Percentiles rank a stretch among this genome's conserved stretches.
Conservation (phyloP, 2,888 invertebrate genomes). For the Coenonympha arcania region DNA sequence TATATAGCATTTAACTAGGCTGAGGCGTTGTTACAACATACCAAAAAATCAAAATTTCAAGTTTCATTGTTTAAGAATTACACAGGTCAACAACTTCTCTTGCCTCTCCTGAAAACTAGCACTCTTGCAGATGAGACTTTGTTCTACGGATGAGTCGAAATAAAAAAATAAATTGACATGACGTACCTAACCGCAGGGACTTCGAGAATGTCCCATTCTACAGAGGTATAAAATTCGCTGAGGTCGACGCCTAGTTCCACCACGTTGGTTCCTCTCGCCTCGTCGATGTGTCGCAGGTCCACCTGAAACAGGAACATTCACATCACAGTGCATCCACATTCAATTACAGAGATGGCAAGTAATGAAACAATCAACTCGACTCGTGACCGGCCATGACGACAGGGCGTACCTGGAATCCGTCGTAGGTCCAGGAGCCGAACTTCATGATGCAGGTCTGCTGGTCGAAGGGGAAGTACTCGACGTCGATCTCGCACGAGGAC, state of each 20-base stretch:
- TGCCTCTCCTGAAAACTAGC: not conserved
- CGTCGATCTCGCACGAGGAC: conserved; percentile 92
- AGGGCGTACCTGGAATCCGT: conserved; percentile 87
- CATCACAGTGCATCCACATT: not conserved
- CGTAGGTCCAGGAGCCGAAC: conserved; percentile 96
- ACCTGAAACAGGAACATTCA: conserved; percentile 74
- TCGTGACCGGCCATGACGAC: too few species aligned
- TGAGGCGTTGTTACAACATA: not conserved
- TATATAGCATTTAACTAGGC: not conserved
- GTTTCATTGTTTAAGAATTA: not conserved
- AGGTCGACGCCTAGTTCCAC: conserved; percentile 96
- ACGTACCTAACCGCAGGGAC: conserved; percentile 91
- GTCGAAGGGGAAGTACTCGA: conserved; percentile 94
- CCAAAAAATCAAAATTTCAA: too few species aligned
- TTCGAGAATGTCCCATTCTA: conserved; percentile 99
- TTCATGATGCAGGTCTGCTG: conserved; percentile 95
- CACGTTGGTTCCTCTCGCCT: conserved; percentile 88
- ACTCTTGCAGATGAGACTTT: not conserved
- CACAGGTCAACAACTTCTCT: not conserved
- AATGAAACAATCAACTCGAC: not conserved
- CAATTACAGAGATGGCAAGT: not conserved
- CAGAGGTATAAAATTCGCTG: conserved; percentile 97
- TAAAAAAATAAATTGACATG: not conserved
- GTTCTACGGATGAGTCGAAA: not conserved
- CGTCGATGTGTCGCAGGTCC: conserved; percentile 92